phyloP scores from a whole-genome alignment of 1,140 invertebrate species.

The Colletes latitarsis region DNA sequence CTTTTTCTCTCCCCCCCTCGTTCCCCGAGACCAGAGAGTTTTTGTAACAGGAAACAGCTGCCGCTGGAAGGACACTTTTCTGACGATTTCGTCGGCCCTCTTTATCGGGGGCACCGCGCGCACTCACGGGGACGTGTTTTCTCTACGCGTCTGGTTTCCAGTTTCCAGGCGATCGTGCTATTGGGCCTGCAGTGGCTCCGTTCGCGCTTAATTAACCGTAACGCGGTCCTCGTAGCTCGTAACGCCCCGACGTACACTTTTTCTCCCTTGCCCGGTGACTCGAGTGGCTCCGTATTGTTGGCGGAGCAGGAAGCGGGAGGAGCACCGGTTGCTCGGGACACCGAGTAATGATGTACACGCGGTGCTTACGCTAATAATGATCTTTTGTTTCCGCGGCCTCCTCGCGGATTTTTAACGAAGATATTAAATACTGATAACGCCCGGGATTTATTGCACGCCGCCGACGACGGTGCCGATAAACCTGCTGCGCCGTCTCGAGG shows the following conservation, averaged over 20 bases:
- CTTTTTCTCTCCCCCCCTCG: conserved; percentile 21
- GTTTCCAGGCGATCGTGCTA: conserved; percentile 52
- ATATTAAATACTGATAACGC: conserved; percentile 59
- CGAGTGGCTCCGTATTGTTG: conserved; percentile 42
- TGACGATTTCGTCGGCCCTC: conserved; percentile 53
- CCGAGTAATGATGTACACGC: conserved; percentile 58
- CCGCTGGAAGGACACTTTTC: conserved; percentile 43
- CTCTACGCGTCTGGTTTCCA: conserved; percentile 47
- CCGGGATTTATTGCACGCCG: conserved; percentile 49
- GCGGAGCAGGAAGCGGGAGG: conserved; percentile 40
- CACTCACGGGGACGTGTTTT: conserved; percentile 3
- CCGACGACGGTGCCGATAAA: conserved; percentile 34
- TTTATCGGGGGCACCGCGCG: background rate
- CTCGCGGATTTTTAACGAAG: conserved; percentile 44
- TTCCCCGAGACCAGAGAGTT: conserved; percentile 15
- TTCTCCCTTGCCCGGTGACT: conserved; percentile 29
- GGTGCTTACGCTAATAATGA: conserved; percentile 52
- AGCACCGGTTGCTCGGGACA: conserved; percentile 37
- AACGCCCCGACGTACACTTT: conserved; percentile 43
- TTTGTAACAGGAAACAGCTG: conserved; percentile 74
- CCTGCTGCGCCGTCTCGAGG: background rate
- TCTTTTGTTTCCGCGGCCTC: conserved; percentile 49
- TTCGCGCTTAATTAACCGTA: conserved; percentile 61
- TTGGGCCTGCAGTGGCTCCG: conserved; percentile 14
- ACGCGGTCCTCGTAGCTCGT: conserved; percentile 46